These are phyloP conservation scores for Pachyrhynchus sulphureomaculatus DNA, from an alignment of 1,140 invertebrate species.

Conservation along the genomic window DNA sequence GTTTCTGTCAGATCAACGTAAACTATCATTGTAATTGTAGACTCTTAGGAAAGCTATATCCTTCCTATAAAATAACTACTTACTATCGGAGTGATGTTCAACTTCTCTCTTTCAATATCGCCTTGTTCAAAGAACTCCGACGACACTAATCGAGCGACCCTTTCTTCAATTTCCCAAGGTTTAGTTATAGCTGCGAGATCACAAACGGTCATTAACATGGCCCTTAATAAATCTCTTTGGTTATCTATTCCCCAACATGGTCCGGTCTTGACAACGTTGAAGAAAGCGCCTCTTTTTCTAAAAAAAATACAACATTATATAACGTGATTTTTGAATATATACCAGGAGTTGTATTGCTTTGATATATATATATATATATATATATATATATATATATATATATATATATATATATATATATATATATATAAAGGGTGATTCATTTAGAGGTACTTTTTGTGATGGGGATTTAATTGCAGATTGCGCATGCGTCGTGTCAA, in stretches of 20 bases:
- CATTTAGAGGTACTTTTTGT: too few species aligned
- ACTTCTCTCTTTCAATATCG: conserved; percentile 83
- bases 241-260: conserved; percentile 71
- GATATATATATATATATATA: too few species aligned
- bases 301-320: conserved; percentile 36
- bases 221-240: conserved; percentile 76
- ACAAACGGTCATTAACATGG: conserved; percentile 96
- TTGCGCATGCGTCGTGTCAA: too few species aligned
- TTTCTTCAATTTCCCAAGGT: conserved; percentile 91
- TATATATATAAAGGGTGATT: too few species aligned
- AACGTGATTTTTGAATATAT: background rate
- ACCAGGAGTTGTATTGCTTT: too few species aligned
- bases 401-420: too few species aligned
- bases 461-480: too few species aligned
- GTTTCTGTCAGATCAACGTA: too few species aligned
- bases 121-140: conserved; percentile 96
- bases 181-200: conserved; percentile 95
- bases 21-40: too few species aligned
- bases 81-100: conserved; percentile 86
- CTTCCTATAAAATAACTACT: conserved; percentile 53
- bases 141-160: conserved; percentile 88
- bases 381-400: too few species aligned
- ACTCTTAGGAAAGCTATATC: too few species aligned
- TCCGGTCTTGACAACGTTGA: conserved; percentile 65
- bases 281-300: conserved; percentile 81